Base-by-base conservation (phyloP, 2,797 vertebrate species). In the Ctenopoma kingsleyae region DNA sequence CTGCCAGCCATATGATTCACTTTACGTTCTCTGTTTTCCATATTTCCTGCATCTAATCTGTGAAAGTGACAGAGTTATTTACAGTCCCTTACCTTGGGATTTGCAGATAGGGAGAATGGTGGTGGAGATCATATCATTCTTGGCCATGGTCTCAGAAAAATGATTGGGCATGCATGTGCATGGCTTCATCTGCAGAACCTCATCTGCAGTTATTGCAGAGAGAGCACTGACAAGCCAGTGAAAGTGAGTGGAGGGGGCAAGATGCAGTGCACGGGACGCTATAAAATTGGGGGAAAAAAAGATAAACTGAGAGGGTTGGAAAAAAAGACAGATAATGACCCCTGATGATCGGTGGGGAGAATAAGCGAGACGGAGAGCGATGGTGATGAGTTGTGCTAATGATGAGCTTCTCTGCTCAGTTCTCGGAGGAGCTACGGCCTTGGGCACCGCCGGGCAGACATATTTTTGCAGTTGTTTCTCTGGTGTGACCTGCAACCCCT, bases 391-490 rank as follows among this genome's bases (percentile, higher is more conserved):
- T 67, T 69, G 62, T 74, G 82, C 68, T 90, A 89, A 91, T 90
- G 85, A 88, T 78, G 71, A 76, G 75, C 69, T 70, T 51, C 86
- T 84, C 72, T 51, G 19, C 51, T 73, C 68, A 8, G 71, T 75
- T 76, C 85, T 89, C 81, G 20, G 80, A 74, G 83, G 85, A 86
- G 78, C 47, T 27, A 46, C 80, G 83, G 88, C 90, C 91, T 78
- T 86, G 76, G 86, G 90, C 90, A 61, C 40, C 27, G 62, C 72
- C 87, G 86, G 84, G 41, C 82, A 53, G 80, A 73, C 82, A 85
- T 89, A 89, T 88, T 87, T 87, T 81, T 86, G 71, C 90, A 90
- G 87, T 86, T 92, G 90, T 89, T 89, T 83, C 81, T 80, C 58
- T 49, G 70, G 40, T 84, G 58, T 88, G 89, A 91, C 83, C 86